Conservation (phyloP, 2,797 vertebrate species). For the Parauchenoglanis ngamensis region DNA sequence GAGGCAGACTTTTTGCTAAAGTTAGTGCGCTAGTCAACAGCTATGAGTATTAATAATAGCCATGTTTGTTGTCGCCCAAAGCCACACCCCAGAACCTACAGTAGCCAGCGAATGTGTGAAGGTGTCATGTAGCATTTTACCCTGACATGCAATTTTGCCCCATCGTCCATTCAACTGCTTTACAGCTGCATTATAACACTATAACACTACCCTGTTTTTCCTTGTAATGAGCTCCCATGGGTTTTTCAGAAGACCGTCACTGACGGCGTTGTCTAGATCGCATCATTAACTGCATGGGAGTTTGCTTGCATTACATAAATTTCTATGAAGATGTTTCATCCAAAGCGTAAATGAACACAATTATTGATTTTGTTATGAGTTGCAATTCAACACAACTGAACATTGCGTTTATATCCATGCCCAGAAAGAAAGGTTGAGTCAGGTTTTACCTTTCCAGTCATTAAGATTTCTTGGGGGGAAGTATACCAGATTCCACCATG, state of each 20-base stretch:
- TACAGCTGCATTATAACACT: background rate
- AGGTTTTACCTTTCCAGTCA: background rate
- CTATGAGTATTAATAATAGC: too few species aligned
- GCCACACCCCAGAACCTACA: background rate
- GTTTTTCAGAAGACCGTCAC: background rate
- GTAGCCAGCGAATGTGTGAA: background rate
- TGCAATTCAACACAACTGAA: background rate
- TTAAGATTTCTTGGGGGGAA: background rate
- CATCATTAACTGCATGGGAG: background rate
- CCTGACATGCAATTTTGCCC: background rate
- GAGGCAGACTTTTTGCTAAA: too few species aligned
- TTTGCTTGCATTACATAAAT: background rate
- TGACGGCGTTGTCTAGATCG: background rate
- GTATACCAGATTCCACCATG: background rate
- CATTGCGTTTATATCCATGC: background rate
- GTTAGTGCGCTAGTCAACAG: too few species aligned
- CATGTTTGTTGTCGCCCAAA: background rate
- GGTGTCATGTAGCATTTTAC: background rate
- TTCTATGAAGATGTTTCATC: background rate
- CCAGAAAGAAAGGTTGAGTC: background rate
- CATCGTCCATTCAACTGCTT: background rate
- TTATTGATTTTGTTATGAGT: background rate
- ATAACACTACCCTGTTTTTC: background rate
- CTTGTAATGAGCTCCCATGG: background rate
- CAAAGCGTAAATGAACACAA: background rate